These are phyloP conservation scores for Linnaemya tessellans DNA, from an alignment of 2,888 invertebrate species.

Conservation along the genomic window DNA sequence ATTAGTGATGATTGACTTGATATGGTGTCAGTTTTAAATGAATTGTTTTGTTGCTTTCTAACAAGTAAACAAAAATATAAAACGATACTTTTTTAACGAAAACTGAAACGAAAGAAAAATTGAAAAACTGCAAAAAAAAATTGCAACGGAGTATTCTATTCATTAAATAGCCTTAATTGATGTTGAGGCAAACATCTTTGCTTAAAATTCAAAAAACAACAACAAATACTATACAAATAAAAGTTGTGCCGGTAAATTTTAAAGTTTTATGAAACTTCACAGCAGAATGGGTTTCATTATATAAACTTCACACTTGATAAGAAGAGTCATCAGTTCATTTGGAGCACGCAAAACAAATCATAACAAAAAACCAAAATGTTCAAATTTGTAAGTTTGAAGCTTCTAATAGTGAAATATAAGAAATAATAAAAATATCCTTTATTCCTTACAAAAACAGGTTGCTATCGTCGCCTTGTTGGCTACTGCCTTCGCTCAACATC, in stretches of 20 bases:
- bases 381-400: conserved; percentile 31
- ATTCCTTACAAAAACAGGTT: conserved; percentile 64
- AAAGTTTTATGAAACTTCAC: neutral
- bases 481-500: conserved; percentile 64
- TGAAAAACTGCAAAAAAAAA: neutral
- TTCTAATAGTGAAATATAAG: neutral
- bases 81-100: neutral
- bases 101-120: neutral
- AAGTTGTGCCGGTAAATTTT: neutral
- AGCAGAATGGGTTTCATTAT: neutral
- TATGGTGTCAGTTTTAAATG: neutral
- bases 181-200: neutral
- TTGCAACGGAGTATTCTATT: neutral
- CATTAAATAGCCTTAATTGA: neutral
- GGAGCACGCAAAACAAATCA: neutral
- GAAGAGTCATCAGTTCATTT: conserved; percentile 23
- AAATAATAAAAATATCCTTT: neutral
- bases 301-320: neutral
- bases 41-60: neutral
- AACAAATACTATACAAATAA: neutral
- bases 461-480: conserved; percentile 76
- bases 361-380: conserved; percentile 13
- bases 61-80: neutral
- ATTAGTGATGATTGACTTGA: neutral
- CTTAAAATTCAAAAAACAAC: neutral